Evolutionary conservation across 2,113 vertebrate genomes (phyloP).

Genomic region (Paraplagusia blochii): DNA sequence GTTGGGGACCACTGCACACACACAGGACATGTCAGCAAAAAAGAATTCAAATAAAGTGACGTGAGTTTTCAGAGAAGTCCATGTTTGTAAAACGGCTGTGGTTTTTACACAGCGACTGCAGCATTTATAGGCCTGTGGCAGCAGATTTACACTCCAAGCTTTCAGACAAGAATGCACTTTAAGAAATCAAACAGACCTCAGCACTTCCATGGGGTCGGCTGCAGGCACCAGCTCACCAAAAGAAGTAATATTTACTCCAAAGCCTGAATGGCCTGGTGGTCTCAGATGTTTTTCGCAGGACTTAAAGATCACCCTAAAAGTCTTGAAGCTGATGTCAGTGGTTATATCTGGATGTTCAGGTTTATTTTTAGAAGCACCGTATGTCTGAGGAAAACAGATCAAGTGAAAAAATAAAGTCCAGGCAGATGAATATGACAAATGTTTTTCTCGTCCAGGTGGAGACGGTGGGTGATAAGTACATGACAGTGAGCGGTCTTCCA

Average conservation of each 20-base stretch:
- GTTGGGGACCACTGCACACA: no score
- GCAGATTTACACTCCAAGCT: constrained; percentile 73
- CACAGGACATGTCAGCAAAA: constrained; percentile 13
- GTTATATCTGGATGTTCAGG: constrained; percentile 62
- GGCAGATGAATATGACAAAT: constrained; percentile 3
- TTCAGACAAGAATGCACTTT: constrained; percentile 81
- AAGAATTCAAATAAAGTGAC: constrained; percentile 39
- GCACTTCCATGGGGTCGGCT: constrained; percentile 54
- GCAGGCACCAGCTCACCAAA: constrained; percentile 74
- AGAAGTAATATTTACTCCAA: constrained; percentile 78
- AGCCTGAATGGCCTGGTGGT: constrained; percentile 70
- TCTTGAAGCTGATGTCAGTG: constrained; percentile 65
- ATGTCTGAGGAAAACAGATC: constrained; percentile 18
- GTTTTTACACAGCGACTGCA: constrained; percentile 50
- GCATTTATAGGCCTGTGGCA: constrained; percentile 55
- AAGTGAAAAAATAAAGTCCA: constrained; percentile 1
- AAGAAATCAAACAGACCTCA: constrained; percentile 69
- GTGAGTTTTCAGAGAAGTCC: constrained; percentile 42
- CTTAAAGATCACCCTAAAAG: constrained; percentile 56
- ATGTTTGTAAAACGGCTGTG: constrained; percentile 44
- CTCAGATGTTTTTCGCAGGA: constrained; percentile 53
- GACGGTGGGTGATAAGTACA: constrained; percentile 98
- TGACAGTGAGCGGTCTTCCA: constrained; percentile 97
- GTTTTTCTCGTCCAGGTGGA: constrained; percentile 82
- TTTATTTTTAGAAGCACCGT: constrained; percentile 43